Conservation (phyloP, 1,140 invertebrate species). For the Alviniconcha marisindica region DNA sequence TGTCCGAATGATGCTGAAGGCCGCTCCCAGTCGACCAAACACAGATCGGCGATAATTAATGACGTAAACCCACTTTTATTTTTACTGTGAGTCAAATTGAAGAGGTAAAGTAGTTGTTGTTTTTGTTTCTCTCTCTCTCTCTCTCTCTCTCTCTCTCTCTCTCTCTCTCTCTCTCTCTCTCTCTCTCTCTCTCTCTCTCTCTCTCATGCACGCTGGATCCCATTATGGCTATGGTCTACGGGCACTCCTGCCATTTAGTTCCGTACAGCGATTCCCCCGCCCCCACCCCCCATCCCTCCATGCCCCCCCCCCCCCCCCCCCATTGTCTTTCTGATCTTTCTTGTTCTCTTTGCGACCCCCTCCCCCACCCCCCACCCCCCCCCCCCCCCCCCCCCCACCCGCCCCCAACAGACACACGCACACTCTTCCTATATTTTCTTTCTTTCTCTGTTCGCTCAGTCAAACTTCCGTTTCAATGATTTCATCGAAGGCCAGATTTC, state of each 20-base stretch:
- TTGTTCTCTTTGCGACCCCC: too few relatives aligned
- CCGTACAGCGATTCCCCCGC: too few relatives aligned
- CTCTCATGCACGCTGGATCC: neutral
- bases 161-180: neutral
- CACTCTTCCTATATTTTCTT: neutral
- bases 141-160: neutral
- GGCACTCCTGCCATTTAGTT: neutral
- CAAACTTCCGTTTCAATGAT: slow-evolving; percentile 31
- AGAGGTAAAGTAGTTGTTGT: too few relatives aligned
- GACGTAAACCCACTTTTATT: too few relatives aligned
- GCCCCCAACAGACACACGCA: too few relatives aligned
- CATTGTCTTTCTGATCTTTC: too few relatives aligned
- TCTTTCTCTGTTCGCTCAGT: neutral
- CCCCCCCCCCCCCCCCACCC: neutral
- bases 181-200: slow-evolving; percentile 2
- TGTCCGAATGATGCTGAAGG: too few relatives aligned
- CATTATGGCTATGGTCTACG: neutral
- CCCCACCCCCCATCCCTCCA: neutral
- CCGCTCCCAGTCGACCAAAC: too few relatives aligned
- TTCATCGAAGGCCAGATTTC: slow-evolving; percentile 13
- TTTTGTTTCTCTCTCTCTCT: neutral
- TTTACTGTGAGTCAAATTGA: too few relatives aligned
- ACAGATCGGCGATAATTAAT: too few relatives aligned
- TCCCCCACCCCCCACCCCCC: neutral
- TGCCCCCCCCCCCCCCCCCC: too few relatives aligned